phyloP scores from a whole-genome alignment of 64 coral and sea anemone genomes.

The Montipora cactus region DNA sequence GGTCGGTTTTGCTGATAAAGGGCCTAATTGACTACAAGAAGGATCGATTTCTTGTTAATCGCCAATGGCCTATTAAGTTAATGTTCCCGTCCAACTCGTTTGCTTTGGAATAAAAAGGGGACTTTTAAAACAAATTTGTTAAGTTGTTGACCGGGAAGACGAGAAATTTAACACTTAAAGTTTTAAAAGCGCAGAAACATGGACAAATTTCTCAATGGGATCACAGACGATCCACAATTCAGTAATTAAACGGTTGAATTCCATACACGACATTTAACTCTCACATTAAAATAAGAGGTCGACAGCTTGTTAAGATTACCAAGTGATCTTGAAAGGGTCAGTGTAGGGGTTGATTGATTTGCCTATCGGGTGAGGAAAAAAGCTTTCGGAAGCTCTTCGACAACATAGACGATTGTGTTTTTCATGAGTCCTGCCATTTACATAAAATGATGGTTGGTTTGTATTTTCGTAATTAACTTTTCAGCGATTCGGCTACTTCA shows the following conservation, averaged over 20 bases:
- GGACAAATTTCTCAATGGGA: not conserved
- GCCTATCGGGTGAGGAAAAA: slow-evolving; percentile 2
- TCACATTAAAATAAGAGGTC: not conserved
- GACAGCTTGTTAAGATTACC: slow-evolving; percentile 53
- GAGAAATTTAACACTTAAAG: not conserved
- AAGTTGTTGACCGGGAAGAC: not conserved
- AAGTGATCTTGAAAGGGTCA: slow-evolving; percentile 49
- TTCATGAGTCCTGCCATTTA: not conserved
- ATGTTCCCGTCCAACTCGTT: not conserved
- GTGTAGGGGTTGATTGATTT: slow-evolving; percentile 38
- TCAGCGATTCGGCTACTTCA: not conserved
- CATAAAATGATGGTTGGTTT: not conserved
- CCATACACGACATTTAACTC: slow-evolving; percentile 17
- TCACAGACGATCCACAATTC: slow-evolving; percentile 20
- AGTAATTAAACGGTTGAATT: slow-evolving; percentile 27
- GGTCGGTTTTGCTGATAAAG: slow-evolving; percentile 61
- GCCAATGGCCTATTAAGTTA: not conserved
- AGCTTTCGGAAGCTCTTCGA: slow-evolving; percentile 24
- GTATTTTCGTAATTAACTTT: no score
- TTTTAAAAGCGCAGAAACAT: not conserved
- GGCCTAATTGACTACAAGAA: slow-evolving; percentile 9
- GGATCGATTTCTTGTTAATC: slow-evolving; percentile 58
- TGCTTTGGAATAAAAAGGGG: not conserved
- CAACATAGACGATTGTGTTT: not conserved
- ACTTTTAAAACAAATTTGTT: not conserved